These are phyloP conservation scores for Solenopsis fugax DNA, from an alignment of 1,140 invertebrate genomes.

Conservation along the genomic window DNA sequence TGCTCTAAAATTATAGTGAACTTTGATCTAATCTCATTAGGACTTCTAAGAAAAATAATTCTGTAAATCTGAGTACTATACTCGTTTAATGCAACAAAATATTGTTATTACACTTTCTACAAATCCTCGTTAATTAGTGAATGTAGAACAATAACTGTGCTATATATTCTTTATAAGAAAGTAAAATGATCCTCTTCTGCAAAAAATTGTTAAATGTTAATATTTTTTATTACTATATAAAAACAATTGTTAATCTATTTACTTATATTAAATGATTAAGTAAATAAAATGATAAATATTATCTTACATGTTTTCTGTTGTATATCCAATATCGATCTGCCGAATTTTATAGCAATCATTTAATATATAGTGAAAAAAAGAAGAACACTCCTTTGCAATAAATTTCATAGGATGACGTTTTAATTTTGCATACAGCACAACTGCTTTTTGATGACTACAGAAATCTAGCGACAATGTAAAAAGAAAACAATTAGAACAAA, in stretches of 20 bases:
- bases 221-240: not conserved
- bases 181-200: constrained; percentile 26
- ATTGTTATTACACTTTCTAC: not conserved
- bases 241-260: not conserved
- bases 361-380: not conserved
- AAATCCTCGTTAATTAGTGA: not conserved
- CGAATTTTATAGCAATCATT: not conserved
- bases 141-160: not conserved
- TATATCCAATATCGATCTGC: constrained; percentile 8
- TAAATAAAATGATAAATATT: not conserved
- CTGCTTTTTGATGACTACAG: constrained; percentile 90
- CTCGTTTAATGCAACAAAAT: not conserved
- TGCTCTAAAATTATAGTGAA: not conserved
- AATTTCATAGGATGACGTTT: constrained; percentile 83
- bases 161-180: not conserved
- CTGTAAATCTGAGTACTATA: not conserved
- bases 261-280: not conserved
- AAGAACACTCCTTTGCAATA: constrained; percentile 78
- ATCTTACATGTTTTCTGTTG: constrained; percentile 54
- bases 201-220: constrained; percentile 2
- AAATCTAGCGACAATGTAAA: constrained; percentile 83
- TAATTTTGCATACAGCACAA: constrained; percentile 88
- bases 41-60: too few species aligned
- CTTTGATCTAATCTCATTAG: not conserved
- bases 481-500: not conserved